Evolutionary conservation across 2,113 vertebrate species (phyloP).

Genomic region (Sapayoa aenigma): DNA sequence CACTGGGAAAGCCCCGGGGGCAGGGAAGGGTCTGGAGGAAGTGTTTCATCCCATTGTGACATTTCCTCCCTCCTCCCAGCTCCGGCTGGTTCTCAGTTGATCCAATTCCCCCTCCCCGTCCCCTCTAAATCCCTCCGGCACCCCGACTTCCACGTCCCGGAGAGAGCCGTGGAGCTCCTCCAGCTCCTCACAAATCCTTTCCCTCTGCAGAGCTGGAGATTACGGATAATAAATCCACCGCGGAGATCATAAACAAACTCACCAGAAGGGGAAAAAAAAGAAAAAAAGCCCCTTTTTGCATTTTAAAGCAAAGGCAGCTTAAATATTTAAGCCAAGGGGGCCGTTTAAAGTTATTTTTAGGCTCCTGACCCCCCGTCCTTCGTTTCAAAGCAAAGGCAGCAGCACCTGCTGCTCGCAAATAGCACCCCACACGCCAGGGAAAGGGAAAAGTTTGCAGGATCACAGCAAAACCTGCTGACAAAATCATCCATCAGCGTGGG

Average conservation of each 20-base stretch:
- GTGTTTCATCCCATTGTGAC: background rate
- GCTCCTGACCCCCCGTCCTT: background rate
- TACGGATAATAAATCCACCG: background rate
- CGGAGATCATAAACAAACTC: background rate
- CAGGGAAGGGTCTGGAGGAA: background rate
- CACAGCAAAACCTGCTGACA: background rate
- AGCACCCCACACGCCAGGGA: background rate
- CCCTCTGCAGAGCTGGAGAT: background rate
- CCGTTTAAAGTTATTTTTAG: background rate
- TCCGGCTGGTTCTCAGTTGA: accelerated
- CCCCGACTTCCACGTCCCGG: accelerated
- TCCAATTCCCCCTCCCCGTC: no score
- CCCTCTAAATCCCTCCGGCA: accelerated
- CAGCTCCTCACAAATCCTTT: background rate
- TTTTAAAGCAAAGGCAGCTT: background rate
- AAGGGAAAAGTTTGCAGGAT: background rate
- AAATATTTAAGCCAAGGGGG: background rate
- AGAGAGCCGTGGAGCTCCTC: background rate
- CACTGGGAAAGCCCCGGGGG: background rate
- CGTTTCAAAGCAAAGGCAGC: background rate
- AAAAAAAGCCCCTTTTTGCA: background rate
- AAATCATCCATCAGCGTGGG: accelerated
- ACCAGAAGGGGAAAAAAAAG: background rate
- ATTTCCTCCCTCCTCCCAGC: background rate
- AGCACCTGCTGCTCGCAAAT: background rate